Base-by-base conservation (phyloP, 2,888 invertebrate species). In the Cataglyphis cursor region DNA sequence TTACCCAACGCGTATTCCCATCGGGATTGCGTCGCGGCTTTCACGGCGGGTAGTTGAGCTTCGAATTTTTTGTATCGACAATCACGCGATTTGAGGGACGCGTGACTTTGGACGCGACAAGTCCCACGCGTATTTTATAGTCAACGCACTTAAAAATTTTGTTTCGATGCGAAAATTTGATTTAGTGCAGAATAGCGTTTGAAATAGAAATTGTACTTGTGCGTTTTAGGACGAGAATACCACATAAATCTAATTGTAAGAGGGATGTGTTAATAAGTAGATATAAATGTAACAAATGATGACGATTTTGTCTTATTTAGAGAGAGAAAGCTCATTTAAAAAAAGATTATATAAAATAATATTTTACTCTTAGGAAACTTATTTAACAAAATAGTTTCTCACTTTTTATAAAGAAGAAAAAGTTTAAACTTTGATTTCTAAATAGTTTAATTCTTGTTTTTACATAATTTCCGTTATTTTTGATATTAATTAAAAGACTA, bases 1-100 rank as follows among this genome's bases (percentile, higher is more conserved):
- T 75, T 82, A 78, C 28, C 51, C 84, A 24, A 48, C 73, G 72
- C 68, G 74, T 61, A 61, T 24, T 66, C 66, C 41, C n/a, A 57
- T 31, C 54, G 28, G 57, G 70, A 9, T 78, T 31, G 54, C 68
- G 9, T 38, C 41, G 41, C 41, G 41, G 76, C n/a, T 68, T 66
- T 76, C 41, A 41, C 54, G 15, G 48, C 24, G 48, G 48, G 51
- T 12, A 61, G 21, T 21, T 75, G 59, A 54, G 31, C 59, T 73
- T 41, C n/a, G 31, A 80, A 62, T 83, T 80, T 41, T 72, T 70
- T 57, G 41, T 59, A 59, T 72, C 59, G 57, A 21, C 44, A 31
- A 80, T 72, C 44, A 24, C 35, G 59, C 59, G 72, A 80, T 80
- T 57, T 59, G 12, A 12, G 28, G 44, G 31, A 18, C 12, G 57